Base-by-base conservation (phyloP, 2,113 vertebrate species). In the Charadrius vociferus region DNA sequence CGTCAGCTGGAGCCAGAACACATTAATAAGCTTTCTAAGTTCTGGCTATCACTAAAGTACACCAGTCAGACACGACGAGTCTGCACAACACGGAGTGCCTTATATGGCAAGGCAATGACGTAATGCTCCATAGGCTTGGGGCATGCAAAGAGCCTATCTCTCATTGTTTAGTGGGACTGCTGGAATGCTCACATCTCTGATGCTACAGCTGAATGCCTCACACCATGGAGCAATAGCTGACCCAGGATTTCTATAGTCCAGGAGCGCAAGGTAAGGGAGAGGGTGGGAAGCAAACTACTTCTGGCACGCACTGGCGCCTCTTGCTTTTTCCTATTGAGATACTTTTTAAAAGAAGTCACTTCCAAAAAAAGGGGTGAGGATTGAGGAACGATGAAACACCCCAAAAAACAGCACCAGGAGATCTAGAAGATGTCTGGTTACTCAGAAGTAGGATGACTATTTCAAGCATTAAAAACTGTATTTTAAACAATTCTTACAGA, bases 81-180 rank as follows among this genome's bases (percentile, higher is more conserved):
- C 97, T 95, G 97, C 97, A 98, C 98, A 98, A 97, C 97, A 98
- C 98, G 81, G 94, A 98, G 98, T 81, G 97, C 99, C 99, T 98
- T 99, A 99, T 99, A 99, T 98, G 99, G 99, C 77, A 97, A 98
- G 98, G 98, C 98, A 97, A 98, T 99, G 99, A 99, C 99, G 99
- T 99, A 98, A 99, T 98, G 98, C 98, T 98, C 98, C 98, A 96
- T 97, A 99, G 98, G 99, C 99, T 98, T 96, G 97, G 98, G 98
- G 99, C 98, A 98, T 96, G 98, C 98, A 93, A 93, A 77, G 97
- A 97, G 98, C 96, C 98, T 98, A 97, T 98, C 99, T 98, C 98
- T 99, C 98, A 99, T 99, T 99, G 99, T 99, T 99, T 98, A 97
- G 98, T 97, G 98, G 98, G 97, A 98, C 98, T 98, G 99, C 98